Evolutionary conservation across 2,113 vertebrate genomes (phyloP).

Genomic region (Vimba vimba): DNA sequence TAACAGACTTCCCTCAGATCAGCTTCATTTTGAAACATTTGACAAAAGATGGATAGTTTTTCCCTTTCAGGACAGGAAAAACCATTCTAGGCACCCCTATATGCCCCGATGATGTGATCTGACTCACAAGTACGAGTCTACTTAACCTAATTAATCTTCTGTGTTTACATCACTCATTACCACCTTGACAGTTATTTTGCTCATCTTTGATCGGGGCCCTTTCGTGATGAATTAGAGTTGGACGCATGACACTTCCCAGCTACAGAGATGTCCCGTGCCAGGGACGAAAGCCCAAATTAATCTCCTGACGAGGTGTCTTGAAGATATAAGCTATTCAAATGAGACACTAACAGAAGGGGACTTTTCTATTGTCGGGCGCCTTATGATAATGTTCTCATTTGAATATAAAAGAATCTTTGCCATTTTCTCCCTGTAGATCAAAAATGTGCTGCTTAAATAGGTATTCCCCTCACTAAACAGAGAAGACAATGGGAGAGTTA

Average conservation of each 20-base stretch:
- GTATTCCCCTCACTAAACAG: conserved; percentile 71
- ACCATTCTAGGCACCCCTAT: conserved; percentile 56
- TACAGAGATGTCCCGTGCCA: conserved; percentile 72
- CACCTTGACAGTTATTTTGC: conserved; percentile 73
- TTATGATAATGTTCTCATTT: conserved; percentile 84
- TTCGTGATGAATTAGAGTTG: conserved; percentile 75
- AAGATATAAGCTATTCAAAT: conserved; percentile 84
- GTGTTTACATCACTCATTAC: conserved; percentile 75
- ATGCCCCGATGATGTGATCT: conserved; percentile 63
- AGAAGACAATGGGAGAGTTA: conserved; percentile 79
- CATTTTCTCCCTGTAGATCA: conserved; percentile 69
- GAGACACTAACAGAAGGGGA: conserved; percentile 77
- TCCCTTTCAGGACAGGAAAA: conserved; percentile 54
- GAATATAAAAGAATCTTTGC: conserved; percentile 79
- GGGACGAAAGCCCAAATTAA: conserved; percentile 79
- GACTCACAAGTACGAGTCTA: conserved; percentile 45
- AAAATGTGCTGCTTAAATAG: conserved; percentile 68
- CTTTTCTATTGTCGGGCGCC: conserved; percentile 73
- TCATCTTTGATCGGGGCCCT: conserved; percentile 69
- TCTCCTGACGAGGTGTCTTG: conserved; percentile 73
- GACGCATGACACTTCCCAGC: conserved; percentile 69
- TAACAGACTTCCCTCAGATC: conserved; percentile 49
- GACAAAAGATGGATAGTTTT: conserved; percentile 59
- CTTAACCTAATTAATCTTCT: conserved; percentile 73
- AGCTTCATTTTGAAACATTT: conserved; percentile 63